phyloP scores from a whole-genome alignment of 2,888 invertebrate species.

The Heliconius charithonia region DNA sequence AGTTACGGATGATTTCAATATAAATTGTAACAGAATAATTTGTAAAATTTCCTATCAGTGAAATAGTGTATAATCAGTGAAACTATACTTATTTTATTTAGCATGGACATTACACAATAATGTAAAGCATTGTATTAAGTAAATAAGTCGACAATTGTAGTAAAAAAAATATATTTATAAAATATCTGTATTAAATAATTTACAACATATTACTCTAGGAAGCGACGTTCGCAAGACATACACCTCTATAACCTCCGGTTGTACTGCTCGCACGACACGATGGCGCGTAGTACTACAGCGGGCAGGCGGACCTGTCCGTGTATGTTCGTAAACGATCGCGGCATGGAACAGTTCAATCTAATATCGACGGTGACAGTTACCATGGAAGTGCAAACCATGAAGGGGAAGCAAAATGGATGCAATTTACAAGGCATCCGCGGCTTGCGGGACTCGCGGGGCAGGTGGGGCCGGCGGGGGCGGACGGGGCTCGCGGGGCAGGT shows the following conservation, averaged over 20 bases:
- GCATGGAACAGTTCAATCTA: conserved; percentile 24
- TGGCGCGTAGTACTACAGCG: not conserved
- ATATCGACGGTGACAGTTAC: conserved; percentile 29
- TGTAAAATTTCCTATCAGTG: no score
- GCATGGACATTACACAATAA: no score
- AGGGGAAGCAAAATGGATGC: conserved; percentile 53
- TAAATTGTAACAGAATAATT: not conserved
- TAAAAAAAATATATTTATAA: no score
- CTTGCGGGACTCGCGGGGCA: not conserved
- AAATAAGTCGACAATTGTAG: no score
- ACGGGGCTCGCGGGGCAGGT: not conserved
- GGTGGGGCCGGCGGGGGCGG: no score
- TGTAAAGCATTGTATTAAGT: no score
- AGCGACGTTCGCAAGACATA: not conserved
- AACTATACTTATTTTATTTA: no score
- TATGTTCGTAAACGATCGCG: conserved; percentile 3
- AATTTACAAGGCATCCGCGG: conserved; percentile 48
- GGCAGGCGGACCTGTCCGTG: not conserved
- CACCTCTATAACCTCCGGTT: not conserved
- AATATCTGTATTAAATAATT: not conserved
- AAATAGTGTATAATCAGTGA: no score
- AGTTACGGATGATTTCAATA: not conserved
- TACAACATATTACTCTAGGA: not conserved
- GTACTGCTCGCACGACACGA: not conserved
- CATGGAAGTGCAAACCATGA: conserved; percentile 43